Evolutionary conservation across 1,140 invertebrate species (phyloP), one percentile per base, ranked within the genome.

Genomic region (Bombus superbus): DNA sequence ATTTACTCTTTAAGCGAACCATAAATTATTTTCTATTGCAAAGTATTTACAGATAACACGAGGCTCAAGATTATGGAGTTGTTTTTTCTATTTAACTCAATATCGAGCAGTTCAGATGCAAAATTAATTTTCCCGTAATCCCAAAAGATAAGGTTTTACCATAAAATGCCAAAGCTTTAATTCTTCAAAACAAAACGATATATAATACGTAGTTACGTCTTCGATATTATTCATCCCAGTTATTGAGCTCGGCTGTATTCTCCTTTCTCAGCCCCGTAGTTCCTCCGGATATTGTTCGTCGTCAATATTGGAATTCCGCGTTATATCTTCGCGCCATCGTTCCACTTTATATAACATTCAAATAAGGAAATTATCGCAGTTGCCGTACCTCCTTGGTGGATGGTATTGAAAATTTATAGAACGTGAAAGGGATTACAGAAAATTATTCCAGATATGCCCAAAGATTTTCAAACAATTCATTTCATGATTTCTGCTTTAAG

Each of bases 281-380:
- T 87, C 74, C 78, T 69, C 68, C 89, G 89, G 88, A 90, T 90
- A 90, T 89, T 90, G 85, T 90, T 89, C 85, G 81, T 87, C 89
- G 85, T 89, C 89, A 89, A 90, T 90, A 90, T 90, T 90, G 89
- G 88, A 90, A 89, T 90, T 89, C 84, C 88, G 64, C 69, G 85
- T 75, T 89, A 83, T 85, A 89, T 85, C 89, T 81, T 78, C 73
- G 68, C 78, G 40, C 64, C 81, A 62, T 76, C 71, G 77, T 77
- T 79, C 81, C 81, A 69, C 81, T 85, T 90, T 89, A 87, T 89
- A 79, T 78, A 89, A 89, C 85, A 85, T 84, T 89, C 84, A 68
- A 89, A 86, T 86, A 89, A 89, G 88, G 81, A 89, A 89, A 89
- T 89, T 89, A 89, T 89, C 79, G 44, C 57, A 40, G 40, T n/a